These are phyloP conservation scores for Stenurella melanura DNA, from an alignment of 2,888 invertebrate genomes.

Conservation along the genomic window DNA sequence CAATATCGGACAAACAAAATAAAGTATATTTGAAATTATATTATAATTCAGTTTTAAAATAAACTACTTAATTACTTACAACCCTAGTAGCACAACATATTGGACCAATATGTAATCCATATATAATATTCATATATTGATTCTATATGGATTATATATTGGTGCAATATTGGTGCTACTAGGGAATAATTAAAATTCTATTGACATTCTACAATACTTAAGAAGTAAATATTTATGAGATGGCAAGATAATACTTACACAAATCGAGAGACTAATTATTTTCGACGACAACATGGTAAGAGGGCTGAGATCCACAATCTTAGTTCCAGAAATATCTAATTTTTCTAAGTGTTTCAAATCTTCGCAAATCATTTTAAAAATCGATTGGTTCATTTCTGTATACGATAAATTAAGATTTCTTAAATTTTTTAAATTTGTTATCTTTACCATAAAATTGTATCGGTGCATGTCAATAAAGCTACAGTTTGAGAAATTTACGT, in stretches of 20 bases:
- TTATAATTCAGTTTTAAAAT: too few relatives aligned
- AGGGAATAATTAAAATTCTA: too few relatives aligned
- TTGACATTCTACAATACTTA: too few relatives aligned
- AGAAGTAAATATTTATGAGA: background rate
- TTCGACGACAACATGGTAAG: slow-evolving; percentile 76
- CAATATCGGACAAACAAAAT: too few relatives aligned
- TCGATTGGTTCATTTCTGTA: slow-evolving; percentile 81
- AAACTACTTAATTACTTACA: too few relatives aligned
- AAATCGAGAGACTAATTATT: slow-evolving; percentile 77
- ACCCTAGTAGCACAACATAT: too few relatives aligned
- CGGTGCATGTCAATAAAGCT: slow-evolving; percentile 77
- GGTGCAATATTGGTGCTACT: too few relatives aligned
- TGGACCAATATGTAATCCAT: too few relatives aligned
- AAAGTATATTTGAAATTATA: too few relatives aligned
- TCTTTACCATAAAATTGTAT: slow-evolving; percentile 74
- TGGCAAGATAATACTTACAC: slow-evolving; percentile 73
- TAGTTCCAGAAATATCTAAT: slow-evolving; percentile 81
- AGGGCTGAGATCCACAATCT: slow-evolving; percentile 78
- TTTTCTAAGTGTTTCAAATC: slow-evolving; percentile 79
- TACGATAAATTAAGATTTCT: slow-evolving; percentile 79
- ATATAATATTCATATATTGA: too few relatives aligned
- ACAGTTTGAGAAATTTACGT: slow-evolving; percentile 78
- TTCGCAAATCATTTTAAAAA: slow-evolving; percentile 79
- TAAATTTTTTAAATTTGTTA: slow-evolving; percentile 78
- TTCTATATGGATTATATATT: too few relatives aligned